Evolutionary conservation across 2,888 invertebrate species (phyloP).

Genomic region (Agriotes lineatus): DNA sequence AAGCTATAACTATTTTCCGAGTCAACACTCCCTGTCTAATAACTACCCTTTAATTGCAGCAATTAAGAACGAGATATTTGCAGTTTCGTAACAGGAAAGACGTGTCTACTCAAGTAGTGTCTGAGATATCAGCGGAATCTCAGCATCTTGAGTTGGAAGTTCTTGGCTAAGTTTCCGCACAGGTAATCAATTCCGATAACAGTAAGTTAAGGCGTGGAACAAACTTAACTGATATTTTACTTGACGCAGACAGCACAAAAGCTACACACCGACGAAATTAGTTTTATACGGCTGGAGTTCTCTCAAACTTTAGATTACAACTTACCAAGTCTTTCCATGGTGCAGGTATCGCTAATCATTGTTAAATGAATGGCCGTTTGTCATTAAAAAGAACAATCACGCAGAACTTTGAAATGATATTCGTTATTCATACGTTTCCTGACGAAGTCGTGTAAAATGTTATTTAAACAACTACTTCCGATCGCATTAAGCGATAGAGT

Average conservation of each 20-base stretch:
- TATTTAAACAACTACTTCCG: too few relatives aligned
- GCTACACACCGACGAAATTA: conserved; percentile 44
- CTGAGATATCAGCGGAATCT: conserved; percentile 36
- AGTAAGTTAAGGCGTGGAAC: conserved; percentile 43
- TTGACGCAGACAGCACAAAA: conserved; percentile 46
- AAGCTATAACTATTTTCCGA: too few relatives aligned
- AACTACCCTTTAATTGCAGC: too few relatives aligned
- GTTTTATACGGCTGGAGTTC: conserved; percentile 41
- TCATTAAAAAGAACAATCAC: too few relatives aligned
- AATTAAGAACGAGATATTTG: conserved; percentile 24
- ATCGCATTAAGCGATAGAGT: too few relatives aligned
- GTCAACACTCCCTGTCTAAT: too few relatives aligned
- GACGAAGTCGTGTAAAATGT: too few relatives aligned
- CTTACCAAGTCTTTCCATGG: conserved; percentile 33
- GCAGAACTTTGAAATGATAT: too few relatives aligned
- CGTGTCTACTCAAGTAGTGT: conserved; percentile 19
- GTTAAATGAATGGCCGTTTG: conserved; percentile 21
- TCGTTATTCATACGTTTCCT: too few relatives aligned
- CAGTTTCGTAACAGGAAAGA: conserved; percentile 24
- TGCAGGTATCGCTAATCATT: conserved; percentile 25
- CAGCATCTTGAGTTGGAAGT: conserved; percentile 39
- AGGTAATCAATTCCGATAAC: conserved; percentile 46
- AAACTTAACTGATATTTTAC: conserved; percentile 47
- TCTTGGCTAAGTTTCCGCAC: conserved; percentile 40
- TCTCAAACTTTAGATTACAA: conserved; percentile 44